Evolutionary conservation across 2,888 invertebrate species (phyloP).

Genomic region (Physocephala rufipes): DNA sequence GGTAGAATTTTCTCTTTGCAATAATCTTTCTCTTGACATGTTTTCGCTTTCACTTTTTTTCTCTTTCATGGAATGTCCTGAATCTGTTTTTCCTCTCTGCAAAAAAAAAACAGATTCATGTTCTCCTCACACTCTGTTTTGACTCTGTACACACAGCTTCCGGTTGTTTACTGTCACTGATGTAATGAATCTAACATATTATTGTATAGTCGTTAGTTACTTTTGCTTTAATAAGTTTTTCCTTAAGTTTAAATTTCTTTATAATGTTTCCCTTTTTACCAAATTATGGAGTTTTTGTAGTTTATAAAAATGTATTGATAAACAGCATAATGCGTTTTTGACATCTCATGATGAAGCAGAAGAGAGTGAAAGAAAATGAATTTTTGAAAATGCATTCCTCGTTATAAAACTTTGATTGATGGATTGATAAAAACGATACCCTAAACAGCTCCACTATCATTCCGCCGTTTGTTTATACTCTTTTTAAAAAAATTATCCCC

Average conservation of each 20-base stretch:
- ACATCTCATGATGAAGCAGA: not conserved
- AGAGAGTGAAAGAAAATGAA: not conserved
- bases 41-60: not conserved
- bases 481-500: no score
- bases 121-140: not conserved
- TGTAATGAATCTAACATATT: not conserved
- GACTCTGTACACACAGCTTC: no score
- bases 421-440: constrained; percentile 33
- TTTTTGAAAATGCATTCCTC: not conserved
- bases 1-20: no score
- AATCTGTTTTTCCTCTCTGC: not conserved
- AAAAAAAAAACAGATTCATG: not conserved
- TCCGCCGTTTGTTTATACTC: not conserved
- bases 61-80: not conserved
- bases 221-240: not conserved
- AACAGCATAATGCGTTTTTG: not conserved
- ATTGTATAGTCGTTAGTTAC: not conserved
- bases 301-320: not conserved
- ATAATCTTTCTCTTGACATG: not conserved
- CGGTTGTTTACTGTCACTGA: not conserved
- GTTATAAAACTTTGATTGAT: constrained; percentile 42
- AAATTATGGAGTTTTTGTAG: not conserved
- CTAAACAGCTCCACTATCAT: constrained; percentile 16
- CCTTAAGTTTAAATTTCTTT: not conserved
- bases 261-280: not conserved